A percentile compares a stretch with the other conserved stretches of the same genome.
Conservation (phyloP, 1,140 invertebrate species). For the Triops longicaudatus region DNA sequence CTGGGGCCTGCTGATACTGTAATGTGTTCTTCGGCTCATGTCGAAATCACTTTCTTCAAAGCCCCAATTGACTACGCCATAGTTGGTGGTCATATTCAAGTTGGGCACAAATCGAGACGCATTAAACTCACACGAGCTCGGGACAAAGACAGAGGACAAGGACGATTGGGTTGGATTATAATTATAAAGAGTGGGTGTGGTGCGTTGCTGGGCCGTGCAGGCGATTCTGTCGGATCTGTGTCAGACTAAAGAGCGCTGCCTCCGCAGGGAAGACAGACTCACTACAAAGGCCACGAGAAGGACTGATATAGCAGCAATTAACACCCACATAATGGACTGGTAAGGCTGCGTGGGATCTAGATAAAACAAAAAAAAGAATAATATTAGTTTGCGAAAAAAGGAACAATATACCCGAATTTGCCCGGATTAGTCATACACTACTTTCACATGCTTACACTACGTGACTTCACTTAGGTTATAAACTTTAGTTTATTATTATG, state of each 20-base stretch:
- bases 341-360: constrained; percentile 29
- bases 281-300: constrained; percentile 28
- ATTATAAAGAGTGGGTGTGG: constrained; percentile 8
- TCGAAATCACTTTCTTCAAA: neutral
- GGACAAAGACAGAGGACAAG: constrained; percentile 1
- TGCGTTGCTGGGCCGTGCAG: constrained; percentile 8
- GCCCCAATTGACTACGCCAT: neutral
- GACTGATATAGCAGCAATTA: constrained; percentile 27
- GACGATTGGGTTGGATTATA: constrained; percentile 5
- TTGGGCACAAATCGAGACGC: neutral
- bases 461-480: too few relatives aligned
- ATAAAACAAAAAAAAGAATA: constrained; percentile 1
- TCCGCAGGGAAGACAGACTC: constrained; percentile 26
- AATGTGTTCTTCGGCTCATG: neutral
- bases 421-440: too few relatives aligned
- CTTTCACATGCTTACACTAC: too few relatives aligned
- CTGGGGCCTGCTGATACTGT: neutral
- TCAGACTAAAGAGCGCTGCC: constrained; percentile 21
- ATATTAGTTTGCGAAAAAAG: too few relatives aligned
- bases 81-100: neutral
- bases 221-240: constrained; percentile 11
- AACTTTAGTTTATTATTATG: too few relatives aligned
- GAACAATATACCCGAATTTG: too few relatives aligned
- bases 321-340: constrained; percentile 31
- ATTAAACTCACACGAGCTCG: neutral